Evolutionary conservation across 2,888 invertebrate species (phyloP).

Genomic region (Himalopsyche tibetana): DNA sequence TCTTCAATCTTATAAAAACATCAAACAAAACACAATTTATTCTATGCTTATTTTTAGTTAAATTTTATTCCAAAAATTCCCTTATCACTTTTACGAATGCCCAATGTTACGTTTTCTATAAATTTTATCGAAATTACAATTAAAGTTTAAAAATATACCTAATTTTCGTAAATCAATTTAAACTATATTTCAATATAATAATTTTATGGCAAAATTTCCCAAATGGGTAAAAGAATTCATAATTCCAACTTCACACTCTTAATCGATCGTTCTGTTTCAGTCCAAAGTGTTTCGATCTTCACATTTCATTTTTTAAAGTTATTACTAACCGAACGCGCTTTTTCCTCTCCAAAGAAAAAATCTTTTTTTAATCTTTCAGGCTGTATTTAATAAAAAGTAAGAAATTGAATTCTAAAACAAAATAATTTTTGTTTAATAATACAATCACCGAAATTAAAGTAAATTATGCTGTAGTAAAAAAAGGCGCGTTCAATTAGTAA

Average conservation of each 20-base stretch:
- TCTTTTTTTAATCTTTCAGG: slow-evolving; percentile 21
- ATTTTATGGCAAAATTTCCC: slow-evolving; percentile 57
- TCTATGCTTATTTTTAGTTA: slow-evolving; percentile 44
- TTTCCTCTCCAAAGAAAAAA: slow-evolving; percentile 64
- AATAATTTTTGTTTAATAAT: slow-evolving; percentile 52
- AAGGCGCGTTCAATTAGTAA: slow-evolving; percentile 78
- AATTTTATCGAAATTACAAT: slow-evolving; percentile 51
- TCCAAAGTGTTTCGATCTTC: slow-evolving; percentile 40
- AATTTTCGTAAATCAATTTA: slow-evolving; percentile 48
- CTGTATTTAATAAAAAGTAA: slow-evolving; percentile 23
- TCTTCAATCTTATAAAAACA: slow-evolving; percentile 28
- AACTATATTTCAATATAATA: slow-evolving; percentile 52
- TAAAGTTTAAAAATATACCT: slow-evolving; percentile 52
- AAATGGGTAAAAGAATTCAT: slow-evolving; percentile 49
- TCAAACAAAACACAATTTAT: slow-evolving; percentile 44
- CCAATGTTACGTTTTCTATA: slow-evolving; percentile 61
- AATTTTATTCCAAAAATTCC: slow-evolving; percentile 36
- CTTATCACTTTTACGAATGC: slow-evolving; percentile 62
- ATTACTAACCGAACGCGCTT: slow-evolving; percentile 66
- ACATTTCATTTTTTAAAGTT: slow-evolving; percentile 63
- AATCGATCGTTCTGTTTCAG: slow-evolving; percentile 21
- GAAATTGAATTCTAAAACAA: slow-evolving; percentile 28
- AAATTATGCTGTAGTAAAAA: slow-evolving; percentile 59
- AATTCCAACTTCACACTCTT: slow-evolving; percentile 54
- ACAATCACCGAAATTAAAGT: slow-evolving; percentile 47